Base-by-base conservation (phyloP, 2,888 invertebrate species). In the Lepidocyrtoides sp. region DNA sequence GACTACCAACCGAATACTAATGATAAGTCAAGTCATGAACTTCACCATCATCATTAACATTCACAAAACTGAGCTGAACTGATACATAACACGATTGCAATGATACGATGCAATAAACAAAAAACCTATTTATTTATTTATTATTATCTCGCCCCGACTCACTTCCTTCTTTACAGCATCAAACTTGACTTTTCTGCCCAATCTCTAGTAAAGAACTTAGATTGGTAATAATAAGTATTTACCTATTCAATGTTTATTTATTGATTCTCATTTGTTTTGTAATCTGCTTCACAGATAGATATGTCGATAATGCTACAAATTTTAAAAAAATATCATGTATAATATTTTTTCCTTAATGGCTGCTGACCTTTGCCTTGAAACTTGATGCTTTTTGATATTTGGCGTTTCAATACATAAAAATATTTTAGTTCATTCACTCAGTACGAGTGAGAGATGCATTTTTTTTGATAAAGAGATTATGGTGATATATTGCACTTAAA, bases 291-390 rank as follows among this genome's bases (percentile, higher is more conserved):
- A 23, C 12, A 23, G 23, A 60, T 60, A 26, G 26, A 60, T 26
- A 57, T 57, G 60, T 14, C 60, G 60, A 60, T 60, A 8, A 23
- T 23, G 8, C 54, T 60, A 23, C 8, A n/a, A 48, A 17, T 17
- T 17, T n/a, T n/a, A 26, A 23, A 23, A 60, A 60, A 60, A 26
- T 60, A 60, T 23, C 26, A 60, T 48, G 48, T 23, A 23, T 32
- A 57, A 57, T 57, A 57, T 23, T 60, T 60, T 60, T 26, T 66
- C 32, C 66, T 29, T 29, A 66, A 66, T 66, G 66, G 32, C 66
- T 32, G 14, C 14, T 66, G 32, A 66, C 63, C 83, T 84, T 84
- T 84, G 83, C 83, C 83, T 84, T 84, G 83, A 69, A 75, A 23
- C n/a, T 66, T 32, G 66, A 66, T n/a, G 8, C 63, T n/a, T 17